A percentile compares a stretch with the other conserved stretches of the same genome.
Conservation (phyloP, 2,888 invertebrate genomes). For the Hermaeophaga mercurialis region DNA sequence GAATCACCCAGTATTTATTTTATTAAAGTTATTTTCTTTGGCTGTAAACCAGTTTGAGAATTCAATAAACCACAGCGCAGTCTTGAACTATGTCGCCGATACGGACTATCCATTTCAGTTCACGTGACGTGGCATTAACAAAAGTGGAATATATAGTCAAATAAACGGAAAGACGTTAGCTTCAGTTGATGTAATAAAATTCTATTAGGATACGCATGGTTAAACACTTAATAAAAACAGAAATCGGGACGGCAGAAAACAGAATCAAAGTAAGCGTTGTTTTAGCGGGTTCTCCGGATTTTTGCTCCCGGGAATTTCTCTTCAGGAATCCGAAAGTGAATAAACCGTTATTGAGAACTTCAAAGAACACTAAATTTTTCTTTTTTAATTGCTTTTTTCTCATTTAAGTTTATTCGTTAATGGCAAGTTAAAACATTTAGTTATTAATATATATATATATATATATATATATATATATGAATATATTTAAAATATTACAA, state of each 20-base stretch:
- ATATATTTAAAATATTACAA: too few species aligned
- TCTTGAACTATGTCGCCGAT: slow-evolving; percentile 3
- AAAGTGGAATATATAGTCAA: slow-evolving; percentile 24
- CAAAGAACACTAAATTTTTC: slow-evolving; percentile 5
- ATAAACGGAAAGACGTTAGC: slow-evolving; percentile 24
- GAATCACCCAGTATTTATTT: too few species aligned
- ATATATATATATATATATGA: too few species aligned
- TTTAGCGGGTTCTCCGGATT: slow-evolving; percentile 5
- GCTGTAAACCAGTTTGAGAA: slow-evolving; percentile 11
- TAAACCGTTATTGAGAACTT: slow-evolving; percentile 1
- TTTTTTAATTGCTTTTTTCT: slow-evolving; percentile 10
- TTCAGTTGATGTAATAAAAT: slow-evolving; percentile 23
- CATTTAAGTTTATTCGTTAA: too few species aligned
- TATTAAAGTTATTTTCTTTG: too few species aligned
- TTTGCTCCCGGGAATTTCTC: not conserved
- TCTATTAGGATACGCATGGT: slow-evolving; percentile 25
- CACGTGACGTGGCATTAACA: slow-evolving; percentile 21
- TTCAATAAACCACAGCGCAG: slow-evolving; percentile 15
- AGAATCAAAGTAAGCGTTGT: slow-evolving; percentile 1
- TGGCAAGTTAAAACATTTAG: too few species aligned
- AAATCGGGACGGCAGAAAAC: slow-evolving; percentile 6
- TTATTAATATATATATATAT: too few species aligned
- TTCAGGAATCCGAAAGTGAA: slow-evolving; percentile 6
- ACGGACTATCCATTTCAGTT: slow-evolving; percentile 15
- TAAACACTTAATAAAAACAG: slow-evolving; percentile 27